Evolutionary conservation across 2,113 vertebrate genomes (phyloP), one percentile per base, ranked within the genome.

Genomic region (Aegotheles bennettii): DNA sequence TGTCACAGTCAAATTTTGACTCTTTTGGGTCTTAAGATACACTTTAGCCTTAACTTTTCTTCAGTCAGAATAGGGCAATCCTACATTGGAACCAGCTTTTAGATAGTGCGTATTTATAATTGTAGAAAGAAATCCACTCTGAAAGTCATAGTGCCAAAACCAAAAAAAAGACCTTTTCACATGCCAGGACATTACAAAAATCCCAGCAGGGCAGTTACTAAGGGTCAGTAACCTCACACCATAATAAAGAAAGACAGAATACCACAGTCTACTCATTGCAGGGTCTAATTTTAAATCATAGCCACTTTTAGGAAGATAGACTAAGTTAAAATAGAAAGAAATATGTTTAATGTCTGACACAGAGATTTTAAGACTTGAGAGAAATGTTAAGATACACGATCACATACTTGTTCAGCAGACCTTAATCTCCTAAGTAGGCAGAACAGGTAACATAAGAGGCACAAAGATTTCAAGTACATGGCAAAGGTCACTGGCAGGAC

Each of bases 221-320:
- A 67, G 35, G 86, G 83, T 93, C 59, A 21, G 18, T 81, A 81
- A 94, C 88, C 92, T 70, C 79, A 53, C 26, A 65, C 83, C 53
- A 35, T 57, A 73, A 79, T 74, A 85, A 88, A 80, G 61, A 88
- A 33, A 83, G 70, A 73, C 51, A 91, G 70, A 88, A 91, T 90
- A 51, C 51, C 63, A 78, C 25, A 11, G 18, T 24, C 78, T 87
- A 10, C 33, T 53, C 67, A 40, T 50, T 56, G 38, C 29, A 47
- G 60, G 14, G 29, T 70, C 88, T 90, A 92, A 93, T 88, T 96
- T 93, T 94, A 96, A 90, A 57, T 86, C 59, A 38, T 26, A 61
- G 38, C 28, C 42, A 35, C 67, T 95, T 92, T 82, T 61, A 86
- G 61, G 67, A 83, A 61, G 56, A 65, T 10, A 84, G 73, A 47